Evolutionary conservation across 37 sponge, comb jelly and placozoan species (phyloP).

Genomic region (Tethya wilhelma): DNA sequence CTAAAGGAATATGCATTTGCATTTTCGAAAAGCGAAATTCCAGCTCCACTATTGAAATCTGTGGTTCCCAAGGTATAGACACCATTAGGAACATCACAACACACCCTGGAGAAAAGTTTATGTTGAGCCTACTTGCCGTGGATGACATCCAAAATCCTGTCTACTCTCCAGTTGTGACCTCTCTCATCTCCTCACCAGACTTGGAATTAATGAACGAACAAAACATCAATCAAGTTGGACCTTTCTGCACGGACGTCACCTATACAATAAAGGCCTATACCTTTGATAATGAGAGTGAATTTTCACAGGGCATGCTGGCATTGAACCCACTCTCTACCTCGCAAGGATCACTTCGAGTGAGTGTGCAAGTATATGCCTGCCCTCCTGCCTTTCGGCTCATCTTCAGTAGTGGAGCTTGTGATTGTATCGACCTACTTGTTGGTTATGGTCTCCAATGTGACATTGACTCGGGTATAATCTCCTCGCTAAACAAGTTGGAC

Average conservation of each 20-base stretch:
- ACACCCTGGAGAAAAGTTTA: conserved; percentile 16
- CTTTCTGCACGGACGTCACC: not conserved
- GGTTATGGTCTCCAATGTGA: not conserved
- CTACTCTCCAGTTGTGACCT: conserved; percentile 2
- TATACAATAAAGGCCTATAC: no score
- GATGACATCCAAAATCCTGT: conserved; percentile 13
- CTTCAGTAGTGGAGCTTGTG: not conserved
- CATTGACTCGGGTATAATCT: not conserved
- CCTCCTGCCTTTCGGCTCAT: conserved; percentile 11
- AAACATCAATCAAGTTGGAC: no score
- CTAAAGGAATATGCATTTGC: not conserved
- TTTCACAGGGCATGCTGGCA: not conserved
- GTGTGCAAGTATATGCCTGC: not conserved
- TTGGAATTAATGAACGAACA: no score
- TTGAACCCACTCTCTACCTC: not conserved
- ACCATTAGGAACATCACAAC: not conserved
- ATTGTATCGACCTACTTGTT: not conserved
- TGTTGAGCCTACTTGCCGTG: not conserved
- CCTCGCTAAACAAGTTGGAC: not conserved
- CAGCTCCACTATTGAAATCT: no score
- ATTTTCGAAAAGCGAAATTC: no score
- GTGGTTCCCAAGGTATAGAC: no score
- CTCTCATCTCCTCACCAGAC: no score
- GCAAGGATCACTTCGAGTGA: not conserved
- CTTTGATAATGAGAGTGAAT: not conserved